Percentiles rank a stretch among this genome's conserved stretches.
phyloP scores from a whole-genome alignment of 2,113 vertebrate genomes.

The Gadus macrocephalus region DNA sequence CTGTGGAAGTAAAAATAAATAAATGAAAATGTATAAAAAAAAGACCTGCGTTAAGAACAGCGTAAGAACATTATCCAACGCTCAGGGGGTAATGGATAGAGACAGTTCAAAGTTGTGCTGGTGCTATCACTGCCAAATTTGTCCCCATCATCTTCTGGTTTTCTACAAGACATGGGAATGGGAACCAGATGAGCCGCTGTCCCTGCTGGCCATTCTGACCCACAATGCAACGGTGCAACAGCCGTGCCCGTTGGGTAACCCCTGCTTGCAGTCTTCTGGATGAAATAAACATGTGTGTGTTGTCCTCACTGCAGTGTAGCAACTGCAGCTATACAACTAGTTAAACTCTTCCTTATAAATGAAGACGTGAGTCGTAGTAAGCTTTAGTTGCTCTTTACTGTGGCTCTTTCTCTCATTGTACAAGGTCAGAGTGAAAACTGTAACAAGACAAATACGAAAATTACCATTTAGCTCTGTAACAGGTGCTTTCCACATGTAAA shows the following conservation, averaged over 20 bases:
- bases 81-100: slow-evolving; percentile 16
- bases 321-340: no score
- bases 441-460: no score
- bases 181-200: slow-evolving; percentile 51
- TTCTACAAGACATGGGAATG: slow-evolving; percentile 52
- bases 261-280: slow-evolving; percentile 4
- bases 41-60: slow-evolving; percentile 26
- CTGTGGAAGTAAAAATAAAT: slow-evolving; percentile 16
- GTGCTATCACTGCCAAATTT: slow-evolving; percentile 35
- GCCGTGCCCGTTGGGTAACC: slow-evolving; percentile 44
- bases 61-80: slow-evolving; percentile 28
- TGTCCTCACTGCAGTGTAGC: no score
- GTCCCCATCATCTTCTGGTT: slow-evolving; percentile 30
- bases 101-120: slow-evolving; percentile 50
- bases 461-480: no score
- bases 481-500: no score
- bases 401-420: no score
- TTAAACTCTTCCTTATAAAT: no score
- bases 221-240: slow-evolving; percentile 52
- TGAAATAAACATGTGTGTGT: not conserved
- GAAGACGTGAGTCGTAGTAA: no score
- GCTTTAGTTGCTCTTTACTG: no score
- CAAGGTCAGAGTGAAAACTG: no score
- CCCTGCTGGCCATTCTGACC: slow-evolving; percentile 30
- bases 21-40: slow-evolving; percentile 28